Evolutionary conservation across 2,888 invertebrate species (phyloP).

Genomic region (Agrochola macilenta): DNA sequence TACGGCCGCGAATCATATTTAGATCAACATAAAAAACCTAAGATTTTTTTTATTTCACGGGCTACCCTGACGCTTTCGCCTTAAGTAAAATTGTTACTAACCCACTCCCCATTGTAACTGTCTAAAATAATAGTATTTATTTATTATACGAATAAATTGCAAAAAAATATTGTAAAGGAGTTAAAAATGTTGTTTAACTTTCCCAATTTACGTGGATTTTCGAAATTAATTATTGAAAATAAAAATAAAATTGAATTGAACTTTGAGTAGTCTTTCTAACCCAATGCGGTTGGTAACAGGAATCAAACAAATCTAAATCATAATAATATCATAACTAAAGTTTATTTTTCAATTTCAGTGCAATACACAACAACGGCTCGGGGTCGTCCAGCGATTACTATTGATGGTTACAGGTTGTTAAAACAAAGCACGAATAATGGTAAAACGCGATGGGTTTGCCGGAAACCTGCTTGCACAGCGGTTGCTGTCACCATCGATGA

Average conservation of each 20-base stretch:
- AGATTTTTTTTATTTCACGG: no score
- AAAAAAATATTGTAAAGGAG: neutral
- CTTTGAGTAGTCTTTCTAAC: neutral
- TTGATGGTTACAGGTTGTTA: conserved; percentile 20
- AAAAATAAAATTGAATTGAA: neutral
- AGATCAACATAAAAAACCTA: no score
- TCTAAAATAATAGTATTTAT: neutral
- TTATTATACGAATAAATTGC: neutral
- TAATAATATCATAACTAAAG: neutral
- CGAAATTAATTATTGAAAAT: neutral
- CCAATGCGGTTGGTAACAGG: no score
- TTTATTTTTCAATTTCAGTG: conserved; percentile 25
- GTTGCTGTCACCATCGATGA: conserved; percentile 20
- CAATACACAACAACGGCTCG: conserved; percentile 19
- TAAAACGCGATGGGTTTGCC: conserved; percentile 35
- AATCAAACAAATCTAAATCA: neutral
- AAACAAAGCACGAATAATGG: conserved; percentile 12
- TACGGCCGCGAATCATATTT: no score
- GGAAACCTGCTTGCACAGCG: conserved; percentile 25
- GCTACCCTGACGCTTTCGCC: no score
- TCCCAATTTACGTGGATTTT: neutral
- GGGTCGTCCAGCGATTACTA: conserved; percentile 23
- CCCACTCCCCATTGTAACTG: neutral
- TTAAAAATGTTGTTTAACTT: neutral
- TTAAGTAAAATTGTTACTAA: neutral